Base-by-base conservation (phyloP, 2,888 invertebrate genomes). In the Andrena flavipes region DNA sequence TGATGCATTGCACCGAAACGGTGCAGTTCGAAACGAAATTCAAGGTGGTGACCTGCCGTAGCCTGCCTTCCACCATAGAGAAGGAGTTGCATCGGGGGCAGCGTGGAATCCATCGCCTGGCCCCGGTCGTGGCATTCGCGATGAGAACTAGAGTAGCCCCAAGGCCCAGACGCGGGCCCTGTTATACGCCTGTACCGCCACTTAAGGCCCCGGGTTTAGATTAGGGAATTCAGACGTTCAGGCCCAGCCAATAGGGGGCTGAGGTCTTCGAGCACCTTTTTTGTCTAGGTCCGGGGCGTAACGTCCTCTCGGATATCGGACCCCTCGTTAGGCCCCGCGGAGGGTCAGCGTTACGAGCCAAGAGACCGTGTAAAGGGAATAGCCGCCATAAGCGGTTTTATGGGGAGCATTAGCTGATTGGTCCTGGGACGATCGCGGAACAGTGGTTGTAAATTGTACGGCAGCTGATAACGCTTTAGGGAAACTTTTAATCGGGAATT, bases 181-280 rank as follows among this genome's bases (percentile, higher is more conserved):
- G 90, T 91, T 91, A 90, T 89, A 90, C 87, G 88, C 88, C 89
- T 90, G 86, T 89, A 88, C 91, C 90, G 92, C 92, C 92, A 91
- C 89, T 92, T 91, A 92, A 88, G 80, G 69, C 42, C 84, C 63
- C 26, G 69, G 71, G 42, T 65, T 72, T 71, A 79, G 84, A 79
- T 76, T 78, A 64, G 84, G 23, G 88, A 84, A 80, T 76, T 72
- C 80, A 76, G 74, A 84, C 74, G 56, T 81, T 60, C 56, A 60
- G 59, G 48, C 10, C 65, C 56, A 29, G 54, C 76, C 72, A 77
- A 84, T 84, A 84, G 69, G 33, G 8, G 33, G 65, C 84, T 76
- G 69, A 65, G 76, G 76, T 88, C 74, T 77, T 84, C 76, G 76
- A 59, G 35, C 62, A 82, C 85, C 76, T 88, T 88, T 88, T 88